These are phyloP conservation scores for Endomychus coccineus DNA, from an alignment of 2,888 invertebrate genomes.

Conservation along the genomic window DNA sequence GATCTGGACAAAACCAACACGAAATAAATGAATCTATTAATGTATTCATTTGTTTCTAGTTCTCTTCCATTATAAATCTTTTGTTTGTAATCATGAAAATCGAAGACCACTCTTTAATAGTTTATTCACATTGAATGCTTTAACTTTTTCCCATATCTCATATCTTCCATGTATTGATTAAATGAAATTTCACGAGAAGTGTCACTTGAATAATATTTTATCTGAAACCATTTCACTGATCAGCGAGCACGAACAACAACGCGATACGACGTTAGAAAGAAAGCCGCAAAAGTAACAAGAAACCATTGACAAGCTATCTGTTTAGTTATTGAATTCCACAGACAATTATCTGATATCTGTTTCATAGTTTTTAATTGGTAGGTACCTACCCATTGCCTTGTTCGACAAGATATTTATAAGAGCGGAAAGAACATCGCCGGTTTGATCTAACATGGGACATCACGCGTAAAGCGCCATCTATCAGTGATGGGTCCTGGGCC, in stretches of 20 bases:
- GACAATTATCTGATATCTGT: constrained; percentile 12
- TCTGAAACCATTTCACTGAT: constrained; percentile 10
- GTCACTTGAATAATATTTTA: too few species aligned
- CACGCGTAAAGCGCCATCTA: constrained; percentile 8
- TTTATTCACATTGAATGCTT: too few species aligned
- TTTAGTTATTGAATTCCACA: not conserved
- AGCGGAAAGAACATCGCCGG: constrained; percentile 9
- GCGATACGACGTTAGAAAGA: not conserved
- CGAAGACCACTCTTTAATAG: too few species aligned
- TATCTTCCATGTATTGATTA: too few species aligned
- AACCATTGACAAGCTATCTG: constrained; percentile 6
- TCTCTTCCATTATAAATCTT: too few species aligned
- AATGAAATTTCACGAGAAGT: too few species aligned
- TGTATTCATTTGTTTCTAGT: too few species aligned
- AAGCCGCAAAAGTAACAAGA: constrained; percentile 11
- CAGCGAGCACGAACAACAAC: not conserved
- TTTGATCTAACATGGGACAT: constrained; percentile 12
- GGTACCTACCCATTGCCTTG: constrained; percentile 14
- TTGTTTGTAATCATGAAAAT: too few species aligned
- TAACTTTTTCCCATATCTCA: too few species aligned
- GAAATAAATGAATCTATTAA: too few species aligned
- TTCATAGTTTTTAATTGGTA: constrained; percentile 11
- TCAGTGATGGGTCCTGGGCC: too few species aligned
- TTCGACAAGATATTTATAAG: constrained; percentile 12
- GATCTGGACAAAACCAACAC: too few species aligned